Percentiles rank a stretch among this genome's conserved stretches.
Evolutionary conservation across 2,113 vertebrate species (phyloP).

Genomic region (Rallus limicola): DNA sequence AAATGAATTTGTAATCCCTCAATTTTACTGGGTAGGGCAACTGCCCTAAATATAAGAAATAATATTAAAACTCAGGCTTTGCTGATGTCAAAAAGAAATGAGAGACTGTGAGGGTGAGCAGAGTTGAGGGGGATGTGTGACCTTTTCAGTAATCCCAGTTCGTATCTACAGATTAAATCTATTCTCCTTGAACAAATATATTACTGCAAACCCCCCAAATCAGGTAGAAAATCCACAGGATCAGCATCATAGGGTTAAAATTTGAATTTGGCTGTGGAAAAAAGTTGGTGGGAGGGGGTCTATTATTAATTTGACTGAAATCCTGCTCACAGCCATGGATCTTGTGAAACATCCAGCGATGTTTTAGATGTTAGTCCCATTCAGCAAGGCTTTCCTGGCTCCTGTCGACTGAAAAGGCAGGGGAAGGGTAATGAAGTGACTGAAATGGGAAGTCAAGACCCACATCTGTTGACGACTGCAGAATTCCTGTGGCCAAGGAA

Average conservation of each 20-base stretch:
- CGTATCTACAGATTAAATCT: background rate
- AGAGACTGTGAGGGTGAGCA: background rate
- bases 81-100: background rate
- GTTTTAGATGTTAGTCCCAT: background rate
- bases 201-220: background rate
- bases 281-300: background rate
- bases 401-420: background rate
- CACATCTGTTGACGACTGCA: background rate
- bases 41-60: conserved; percentile 17
- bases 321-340: background rate
- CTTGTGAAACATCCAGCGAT: background rate
- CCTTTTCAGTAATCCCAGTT: background rate
- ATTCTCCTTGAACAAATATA: background rate
- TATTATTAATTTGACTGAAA: background rate
- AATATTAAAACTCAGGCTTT: conserved; percentile 31
- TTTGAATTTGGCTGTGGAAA: background rate
- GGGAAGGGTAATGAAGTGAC: background rate
- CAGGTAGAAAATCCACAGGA: background rate
- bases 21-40: background rate
- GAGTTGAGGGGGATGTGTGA: background rate
- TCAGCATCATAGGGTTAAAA: background rate
- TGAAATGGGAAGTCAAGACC: background rate
- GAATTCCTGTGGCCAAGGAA: background rate
- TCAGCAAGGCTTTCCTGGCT: background rate
- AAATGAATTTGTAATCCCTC: conserved; percentile 39